Evolutionary conservation across 1,140 invertebrate genomes (phyloP), one percentile per base, ranked within the genome.

Genomic region (Ceratitis capitata): DNA sequence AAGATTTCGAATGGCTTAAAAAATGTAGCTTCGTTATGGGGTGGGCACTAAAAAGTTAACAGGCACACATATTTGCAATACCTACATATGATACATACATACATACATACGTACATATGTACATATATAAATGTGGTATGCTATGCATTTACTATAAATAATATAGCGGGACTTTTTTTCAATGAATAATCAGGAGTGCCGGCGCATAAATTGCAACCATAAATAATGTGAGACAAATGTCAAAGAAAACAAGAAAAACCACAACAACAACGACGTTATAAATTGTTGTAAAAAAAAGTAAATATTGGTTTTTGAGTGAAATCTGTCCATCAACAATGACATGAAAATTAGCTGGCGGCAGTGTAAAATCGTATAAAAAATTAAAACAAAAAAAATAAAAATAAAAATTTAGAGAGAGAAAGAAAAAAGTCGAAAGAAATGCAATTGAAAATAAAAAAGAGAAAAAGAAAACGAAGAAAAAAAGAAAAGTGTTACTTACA

Each of bases 281-380:
- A 53, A 5, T 16, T 6, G 23, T 12, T n/a, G n/a, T 4, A 26
- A 29, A 64, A 64, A 64, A 23, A 64, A 64, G 45, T 26, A 78
- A 45, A 45, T 78, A 78, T 78, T 78, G 35, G 69, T 26, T 78
- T 78, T 78, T 78, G 69, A 78, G 69, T 78, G 69, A 78, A 78
- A 78, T 78, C 69, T 78, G 69, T 78, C 69, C 69, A 78, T 78
- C 69, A 78, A 26, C 69, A 47, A 26, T n/a, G 42, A 42, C 69
- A 78, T 47, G 69, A 78, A 78, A 78, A 47, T 47, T 19, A 42
- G 23, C n/a, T 78, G 69, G n/a, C 58, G 29, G 32, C 69, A 23
- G n/a, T 23, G n/a, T 35, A 78, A n/a, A n/a, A 78, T 45, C 23
- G n/a, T 7, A n/a, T 14, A 56, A 56, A 56, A n/a, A 64, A 26